Percentiles rank a stretch among this genome's conserved stretches.
phyloP scores from a whole-genome alignment of 2,888 invertebrate species.

The Galerucella nymphaeae region DNA sequence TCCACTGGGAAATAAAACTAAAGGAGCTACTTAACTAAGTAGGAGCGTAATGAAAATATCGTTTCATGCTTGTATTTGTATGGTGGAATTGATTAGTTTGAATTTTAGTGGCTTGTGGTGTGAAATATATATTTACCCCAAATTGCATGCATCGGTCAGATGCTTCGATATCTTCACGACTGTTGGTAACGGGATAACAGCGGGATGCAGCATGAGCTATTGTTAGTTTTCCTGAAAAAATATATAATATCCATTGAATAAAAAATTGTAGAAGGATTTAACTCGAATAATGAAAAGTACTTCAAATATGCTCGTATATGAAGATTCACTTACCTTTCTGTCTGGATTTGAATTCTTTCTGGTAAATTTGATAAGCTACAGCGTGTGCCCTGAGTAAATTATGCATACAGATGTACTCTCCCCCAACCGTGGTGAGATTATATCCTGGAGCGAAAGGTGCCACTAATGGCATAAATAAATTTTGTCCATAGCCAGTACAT shows the following conservation, averaged over 20 bases:
- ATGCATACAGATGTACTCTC: slow-evolving; percentile 71
- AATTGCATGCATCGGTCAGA: slow-evolving; percentile 64
- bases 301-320: neutral
- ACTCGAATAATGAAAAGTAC: too few species aligned
- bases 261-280: too few species aligned
- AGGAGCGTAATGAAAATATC: too few species aligned
- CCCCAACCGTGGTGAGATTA: slow-evolving; percentile 12
- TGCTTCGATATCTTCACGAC: slow-evolving; percentile 66
- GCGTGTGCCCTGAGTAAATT: slow-evolving; percentile 64
- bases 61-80: too few species aligned
- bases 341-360: slow-evolving; percentile 58
- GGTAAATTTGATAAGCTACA: slow-evolving; percentile 61
- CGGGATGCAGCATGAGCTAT: slow-evolving; percentile 70
- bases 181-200: slow-evolving; percentile 67
- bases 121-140: slow-evolving; percentile 24
- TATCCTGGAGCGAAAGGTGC: slow-evolving; percentile 15
- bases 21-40: too few species aligned
- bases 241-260: neutral
- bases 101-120: neutral
- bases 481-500: slow-evolving; percentile 43
- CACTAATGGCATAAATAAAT: neutral
- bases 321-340: slow-evolving; percentile 47
- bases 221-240: slow-evolving; percentile 63
- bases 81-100: neutral
- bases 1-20: too few species aligned